phyloP scores from a whole-genome alignment of 2,888 invertebrate genomes.

The Hetaerina titia region DNA sequence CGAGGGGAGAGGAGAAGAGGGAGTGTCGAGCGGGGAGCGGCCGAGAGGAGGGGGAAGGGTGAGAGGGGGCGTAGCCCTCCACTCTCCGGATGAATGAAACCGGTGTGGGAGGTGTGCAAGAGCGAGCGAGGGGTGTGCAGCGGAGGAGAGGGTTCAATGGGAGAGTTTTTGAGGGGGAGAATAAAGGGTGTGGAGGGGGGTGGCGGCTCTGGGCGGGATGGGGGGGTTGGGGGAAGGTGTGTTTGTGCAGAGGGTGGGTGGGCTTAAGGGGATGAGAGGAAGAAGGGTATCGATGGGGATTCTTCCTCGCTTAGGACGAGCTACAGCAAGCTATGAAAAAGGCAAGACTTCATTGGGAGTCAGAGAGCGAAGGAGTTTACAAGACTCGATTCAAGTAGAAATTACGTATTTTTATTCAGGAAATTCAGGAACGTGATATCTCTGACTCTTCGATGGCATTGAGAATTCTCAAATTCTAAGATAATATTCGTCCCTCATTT shows the following conservation, averaged over 20 bases:
- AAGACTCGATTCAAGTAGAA: neutral
- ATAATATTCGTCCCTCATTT: neutral
- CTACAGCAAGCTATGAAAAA: neutral
- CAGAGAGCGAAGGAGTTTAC: neutral
- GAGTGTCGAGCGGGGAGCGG: neutral
- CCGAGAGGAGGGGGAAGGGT: neutral
- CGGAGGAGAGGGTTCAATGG: neutral
- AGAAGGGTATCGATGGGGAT: neutral
- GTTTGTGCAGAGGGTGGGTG: neutral
- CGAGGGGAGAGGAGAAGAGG: neutral
- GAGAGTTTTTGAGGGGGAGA: neutral
- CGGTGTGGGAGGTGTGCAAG: neutral
- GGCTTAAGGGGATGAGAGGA: neutral
- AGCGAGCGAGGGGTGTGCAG: neutral
- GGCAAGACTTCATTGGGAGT: neutral
- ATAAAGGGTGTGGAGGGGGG: neutral
- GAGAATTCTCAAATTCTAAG: neutral
- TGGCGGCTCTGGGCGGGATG: neutral
- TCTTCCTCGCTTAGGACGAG: neutral
- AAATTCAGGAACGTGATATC: too few species aligned
- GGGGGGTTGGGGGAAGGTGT: neutral
- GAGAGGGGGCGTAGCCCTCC: neutral
- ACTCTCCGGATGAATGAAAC: conserved; percentile 43
- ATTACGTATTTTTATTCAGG: neutral
- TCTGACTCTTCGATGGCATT: neutral